These are phyloP conservation scores for Hassar affinis DNA, from an alignment of 2,113 vertebrate species.

Conservation along the genomic window DNA sequence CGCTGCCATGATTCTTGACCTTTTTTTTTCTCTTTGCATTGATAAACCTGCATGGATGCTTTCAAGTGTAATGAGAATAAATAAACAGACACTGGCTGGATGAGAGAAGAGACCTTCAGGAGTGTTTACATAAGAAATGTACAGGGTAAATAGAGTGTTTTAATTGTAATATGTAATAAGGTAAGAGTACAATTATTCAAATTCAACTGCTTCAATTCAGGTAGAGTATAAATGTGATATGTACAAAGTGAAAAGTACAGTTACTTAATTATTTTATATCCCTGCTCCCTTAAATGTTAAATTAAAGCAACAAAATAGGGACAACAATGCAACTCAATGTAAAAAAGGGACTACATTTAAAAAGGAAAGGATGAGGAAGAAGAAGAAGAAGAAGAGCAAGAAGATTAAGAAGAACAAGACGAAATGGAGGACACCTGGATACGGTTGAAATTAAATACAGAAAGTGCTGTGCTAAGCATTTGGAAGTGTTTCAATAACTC, in stretches of 20 bases:
- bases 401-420: neutral
- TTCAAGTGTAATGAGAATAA: neutral
- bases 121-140: neutral
- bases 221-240: neutral
- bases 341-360: neutral
- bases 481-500: constrained; percentile 8
- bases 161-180: neutral
- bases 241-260: no score
- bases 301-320: neutral
- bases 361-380: neutral
- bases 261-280: neutral
- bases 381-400: neutral
- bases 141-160: neutral
- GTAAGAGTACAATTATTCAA: neutral
- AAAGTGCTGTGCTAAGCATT: constrained; percentile 30
- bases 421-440: neutral
- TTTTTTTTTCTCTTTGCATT: neutral
- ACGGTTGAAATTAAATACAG: neutral
- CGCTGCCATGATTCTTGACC: neutral
- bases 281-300: neutral
- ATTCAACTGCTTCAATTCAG: neutral
- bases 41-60: neutral
- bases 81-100: neutral
- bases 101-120: neutral
- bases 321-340: neutral